Percentiles rank a stretch among this genome's conserved stretches.
Evolutionary conservation across 2,888 invertebrate genomes (phyloP).

Genomic region (Luffia ferchaultella): DNA sequence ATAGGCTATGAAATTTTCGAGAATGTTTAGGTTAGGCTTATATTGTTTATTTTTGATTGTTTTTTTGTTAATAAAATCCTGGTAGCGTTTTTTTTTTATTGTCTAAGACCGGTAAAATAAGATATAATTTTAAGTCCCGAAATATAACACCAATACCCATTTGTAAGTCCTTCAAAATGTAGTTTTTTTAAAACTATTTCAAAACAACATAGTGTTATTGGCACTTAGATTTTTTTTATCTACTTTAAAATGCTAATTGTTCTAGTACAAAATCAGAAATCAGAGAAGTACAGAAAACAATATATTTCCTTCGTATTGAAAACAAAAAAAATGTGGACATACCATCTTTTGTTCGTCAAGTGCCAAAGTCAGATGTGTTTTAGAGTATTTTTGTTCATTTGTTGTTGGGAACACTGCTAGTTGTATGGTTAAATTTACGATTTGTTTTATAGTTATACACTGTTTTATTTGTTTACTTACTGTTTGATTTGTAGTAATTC

Average conservation of each 20-base stretch:
- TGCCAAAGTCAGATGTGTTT: slow-evolving; percentile 25
- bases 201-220: neutral
- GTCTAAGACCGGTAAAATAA: slow-evolving; percentile 12
- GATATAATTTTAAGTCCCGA: slow-evolving; percentile 47
- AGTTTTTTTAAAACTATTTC: neutral
- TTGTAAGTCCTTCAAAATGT: neutral
- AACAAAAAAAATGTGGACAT: slow-evolving; percentile 14
- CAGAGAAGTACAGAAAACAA: no score
- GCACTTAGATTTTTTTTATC: neutral
- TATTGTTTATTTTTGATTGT: slow-evolving; percentile 12
- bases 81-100: slow-evolving; percentile 23
- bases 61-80: slow-evolving; percentile 12
- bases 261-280: no score
- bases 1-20: slow-evolving; percentile 47
- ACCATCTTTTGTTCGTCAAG: slow-evolving; percentile 28
- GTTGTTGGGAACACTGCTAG: no score
- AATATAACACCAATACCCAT: slow-evolving; percentile 36
- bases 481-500: no score
- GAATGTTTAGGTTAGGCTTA: slow-evolving; percentile 8
- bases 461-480: no score
- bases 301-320: neutral
- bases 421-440: no score
- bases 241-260: no score
- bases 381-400: neutral
- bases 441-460: no score